Evolutionary conservation across 2,888 invertebrate species (phyloP), one percentile per base, ranked within the genome.

Genomic region (Ecliptopera silaceata): DNA sequence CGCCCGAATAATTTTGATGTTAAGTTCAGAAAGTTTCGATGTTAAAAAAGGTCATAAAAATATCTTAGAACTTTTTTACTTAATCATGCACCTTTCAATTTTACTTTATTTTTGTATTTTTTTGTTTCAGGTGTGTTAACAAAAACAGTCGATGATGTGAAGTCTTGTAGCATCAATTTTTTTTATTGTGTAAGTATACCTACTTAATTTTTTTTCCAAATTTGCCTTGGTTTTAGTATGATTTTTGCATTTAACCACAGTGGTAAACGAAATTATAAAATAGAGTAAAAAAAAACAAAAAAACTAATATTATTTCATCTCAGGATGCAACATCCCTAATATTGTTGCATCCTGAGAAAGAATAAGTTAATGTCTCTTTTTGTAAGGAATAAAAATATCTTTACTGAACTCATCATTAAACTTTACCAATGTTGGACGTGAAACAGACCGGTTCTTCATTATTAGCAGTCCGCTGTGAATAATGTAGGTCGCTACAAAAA

Each of bases 401-500:
- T 10, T 10, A 42, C 6, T 26, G 29, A 46, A 56, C 38, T 34
- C 32, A 44, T 48, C 26, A 49, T 43, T 56, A 44, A 22, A 57
- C 44, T 42, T 42, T n/a, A 36, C 31, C 46, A 50, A 39, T 38
- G 31, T 38, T 38, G 15, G 6, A 20, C 44, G 22, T 34, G 15
- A 50, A 31, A 31, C 29, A 50, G 47, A 49, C 49, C 53, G 15
- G 39, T 54, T 49, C 52, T 41, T 61, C 51, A 57, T 57, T 56
- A 51, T 58, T 46, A 63, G 57, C 55, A 68, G 62, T 59, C 58
- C 51, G 65, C 70, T 46, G 75, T 78, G 76, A 78, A 79, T 79
- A 77, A 77, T 76, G 76, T 75, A 61, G 69, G 65, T 56, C 46
- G 50, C 61, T 54, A 67, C 66, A 75, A 72, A 79, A 78, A 77